Evolutionary conservation across 2,113 vertebrate genomes (phyloP), one percentile per base, ranked within the genome.

Genomic region (Puffinus mauretanicus): DNA sequence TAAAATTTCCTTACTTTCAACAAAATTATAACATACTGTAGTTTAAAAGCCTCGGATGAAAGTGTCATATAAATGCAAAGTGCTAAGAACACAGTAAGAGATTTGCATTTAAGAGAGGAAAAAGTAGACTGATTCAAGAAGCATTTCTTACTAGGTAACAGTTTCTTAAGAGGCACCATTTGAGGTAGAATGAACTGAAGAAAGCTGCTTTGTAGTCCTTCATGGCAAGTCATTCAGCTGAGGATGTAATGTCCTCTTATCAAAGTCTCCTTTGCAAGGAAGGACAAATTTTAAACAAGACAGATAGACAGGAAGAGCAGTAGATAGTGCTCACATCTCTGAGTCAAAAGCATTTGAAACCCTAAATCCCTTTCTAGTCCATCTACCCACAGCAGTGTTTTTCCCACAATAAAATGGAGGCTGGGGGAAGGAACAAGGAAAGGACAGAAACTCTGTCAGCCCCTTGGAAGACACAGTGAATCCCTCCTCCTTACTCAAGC

Each of bases 91-190:
- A 42, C 62, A n/a, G 71, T 44, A 71, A 67, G 64, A 94, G 65
- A 82, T 94, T 91, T 94, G 61, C 90, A 93, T 93, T 80, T 88
- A 90, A 85, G 77, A 94, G 40, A 75, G 30, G 15, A 49, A 84
- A 86, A 61, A 75, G 19, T 2, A 62, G 30, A 32, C 13, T 49
- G 54, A 89, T 90, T 90, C 61, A 82, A 72, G 67, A 83, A 64
- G 51, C 34, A 71, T 71, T 90, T 88, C 88, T 58, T 80, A 66
- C 24, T 51, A 86, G n/a, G 29, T 66, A 90, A 57, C 30, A 84
- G 38, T 90, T 94, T 73, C 79, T 73, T 91, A 60, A 83, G 94
- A 95, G 66, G 54, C 58, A 20, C 26, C 58, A 61, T 87, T 82
- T 91, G 70, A 57, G 44, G 44, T 3, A 75, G 69, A 79, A 88